Evolutionary conservation across 2,888 invertebrate species (phyloP), one percentile per base, ranked within the genome.

Genomic region (Coecobrya sp.): DNA sequence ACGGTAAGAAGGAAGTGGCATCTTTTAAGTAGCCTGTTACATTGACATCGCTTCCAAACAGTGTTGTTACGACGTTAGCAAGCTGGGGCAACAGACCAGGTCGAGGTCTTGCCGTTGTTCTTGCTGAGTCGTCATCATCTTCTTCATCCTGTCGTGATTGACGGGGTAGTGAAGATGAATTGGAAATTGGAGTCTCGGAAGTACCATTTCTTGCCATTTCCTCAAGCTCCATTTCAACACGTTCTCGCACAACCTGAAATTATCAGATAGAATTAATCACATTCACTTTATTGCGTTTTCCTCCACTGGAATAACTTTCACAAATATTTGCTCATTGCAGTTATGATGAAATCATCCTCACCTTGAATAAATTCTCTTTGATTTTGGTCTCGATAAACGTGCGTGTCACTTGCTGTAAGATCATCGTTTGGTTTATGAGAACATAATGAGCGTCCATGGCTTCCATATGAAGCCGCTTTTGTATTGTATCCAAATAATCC

Each of bases 31-130:
- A 94, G 13, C 92, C 89, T 0, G 95, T 95, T 10, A 94, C 89
- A 87, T 95, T 95, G 0, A 95, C 93, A 65, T 93, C 89, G 5
- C 92, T 88, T n/a, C 94, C 94, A 84, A 95, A 94, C 1, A 95
- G 86, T 0, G 94, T 93, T 86, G 94, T 92, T 45, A 95, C 92
- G 13, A 95, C 87, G 25, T 87, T 93, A 0, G 94, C 94, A 7
- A 94, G 70, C 93, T 94, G 93, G 19, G 76, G 86, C 27, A 87
- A 59, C 22, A 91, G 22, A 27, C 91, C 91, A 4, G 91, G 87
- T n/a, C 81, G 68, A 0, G 70, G 87, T 62, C 27, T 27, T 19
- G 49, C 19, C 0, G 82, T 65, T n/a, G 82, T 79, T 11, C 70
- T 13, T 13, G 42, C 19, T 10, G 8, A n/a, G 49, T 36, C 76